Conservation (phyloP, 1,140 invertebrate genomes). For the Olivierus martensii region DNA sequence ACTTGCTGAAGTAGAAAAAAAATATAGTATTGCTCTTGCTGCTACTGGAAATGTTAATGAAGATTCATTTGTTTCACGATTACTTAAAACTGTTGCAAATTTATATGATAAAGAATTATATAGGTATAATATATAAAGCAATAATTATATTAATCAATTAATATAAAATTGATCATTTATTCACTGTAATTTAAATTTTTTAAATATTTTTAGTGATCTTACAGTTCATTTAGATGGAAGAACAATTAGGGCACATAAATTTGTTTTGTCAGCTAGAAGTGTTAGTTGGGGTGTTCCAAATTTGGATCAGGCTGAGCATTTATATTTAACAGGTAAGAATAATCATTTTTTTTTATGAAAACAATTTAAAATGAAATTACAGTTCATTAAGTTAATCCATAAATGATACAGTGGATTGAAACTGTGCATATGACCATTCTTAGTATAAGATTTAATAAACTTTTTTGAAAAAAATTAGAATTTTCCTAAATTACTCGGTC, state of each 20-base stretch:
- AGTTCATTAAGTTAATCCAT: too few species aligned
- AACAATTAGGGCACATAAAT: constrained; percentile 66
- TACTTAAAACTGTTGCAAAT: constrained; percentile 62
- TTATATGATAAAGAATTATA: constrained; percentile 64
- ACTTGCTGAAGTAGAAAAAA: constrained; percentile 64
- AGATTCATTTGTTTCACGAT: constrained; percentile 61
- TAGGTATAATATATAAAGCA: constrained; percentile 34
- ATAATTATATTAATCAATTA: neutral
- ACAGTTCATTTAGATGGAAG: constrained; percentile 46
- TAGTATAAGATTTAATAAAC: too few species aligned
- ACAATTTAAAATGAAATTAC: too few species aligned
- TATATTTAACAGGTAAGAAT: constrained; percentile 45
- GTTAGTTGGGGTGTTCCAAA: constrained; percentile 61
- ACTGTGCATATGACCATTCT: too few species aligned
- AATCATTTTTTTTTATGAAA: neutral
- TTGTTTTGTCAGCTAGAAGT: constrained; percentile 75
- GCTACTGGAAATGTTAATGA: constrained; percentile 36
- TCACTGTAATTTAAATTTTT: too few species aligned
- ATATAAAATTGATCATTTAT: too few species aligned
- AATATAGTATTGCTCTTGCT: constrained; percentile 57
- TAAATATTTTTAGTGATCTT: constrained; percentile 37
- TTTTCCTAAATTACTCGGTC: too few species aligned
- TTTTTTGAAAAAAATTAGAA: too few species aligned
- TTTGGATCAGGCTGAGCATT: constrained; percentile 44
- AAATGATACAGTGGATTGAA: too few species aligned